Evolutionary conservation across 2,113 vertebrate species (phyloP), one percentile per base, ranked within the genome.

Genomic region (Melospiza melodia): DNA sequence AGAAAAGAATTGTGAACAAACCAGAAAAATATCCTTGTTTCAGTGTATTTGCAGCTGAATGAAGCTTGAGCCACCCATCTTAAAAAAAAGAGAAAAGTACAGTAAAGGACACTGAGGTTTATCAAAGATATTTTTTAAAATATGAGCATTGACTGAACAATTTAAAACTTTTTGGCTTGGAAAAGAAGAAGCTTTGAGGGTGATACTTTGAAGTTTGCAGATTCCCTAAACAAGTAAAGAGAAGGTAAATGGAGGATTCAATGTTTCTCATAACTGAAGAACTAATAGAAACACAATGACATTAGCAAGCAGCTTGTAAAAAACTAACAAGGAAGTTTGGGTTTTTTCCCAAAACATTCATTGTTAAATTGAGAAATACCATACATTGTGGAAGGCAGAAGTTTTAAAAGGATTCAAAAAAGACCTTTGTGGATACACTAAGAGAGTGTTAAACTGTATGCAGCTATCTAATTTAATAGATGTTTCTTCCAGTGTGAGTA

Each of bases 251-350:
- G 75, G 57, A 87, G 86, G 85, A 94, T 65, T 67, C 48, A 48
- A 0, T 92, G 91, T 57, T 96, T 94, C 87, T 89, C 35, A 12
- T 94, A 90, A 92, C 76, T 2, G 2, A 89, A 89, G 73, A 86
- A 63, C 83, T 94, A 96, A 95, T 44, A 87, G 86, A 94, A 95
- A 93, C 83, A 94, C 95, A 95, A 92, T 93, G 86, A 94, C 80
- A 93, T 93, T 92, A 94, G 84, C 84, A 84, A 94, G 89, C 57
- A 87, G 94, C 93, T 89, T 95, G 91, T 90, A 88, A 87, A 92
- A 96, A 94, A 93, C 83, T 89, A 94, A 93, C 86, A 95, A 87
- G 93, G 91, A 97, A 89, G 77, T 92, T 68, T 71, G 67, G 23
- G 0, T 0, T 67, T 89, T 93, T 93, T 84, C 39, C 92, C 72